A percentile compares a stretch with the other conserved stretches of the same genome.
phyloP scores from a whole-genome alignment of 1,140 invertebrate species.

The Hormaphis cornu region DNA sequence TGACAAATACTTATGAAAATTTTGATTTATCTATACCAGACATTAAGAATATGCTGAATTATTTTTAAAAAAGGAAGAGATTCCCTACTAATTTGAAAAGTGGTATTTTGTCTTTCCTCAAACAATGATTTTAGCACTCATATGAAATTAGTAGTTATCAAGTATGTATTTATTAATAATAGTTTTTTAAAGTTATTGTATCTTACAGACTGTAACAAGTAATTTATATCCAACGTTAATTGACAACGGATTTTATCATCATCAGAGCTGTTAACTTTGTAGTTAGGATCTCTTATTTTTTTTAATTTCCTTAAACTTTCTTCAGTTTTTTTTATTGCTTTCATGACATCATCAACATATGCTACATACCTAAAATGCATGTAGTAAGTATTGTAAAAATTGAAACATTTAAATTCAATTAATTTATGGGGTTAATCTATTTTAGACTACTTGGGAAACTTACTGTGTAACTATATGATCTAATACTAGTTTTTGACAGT shows the following conservation, averaged over 20 bases:
- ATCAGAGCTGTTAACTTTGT: constrained; percentile 15
- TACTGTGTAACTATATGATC: constrained; percentile 17
- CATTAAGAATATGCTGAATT: too few species aligned
- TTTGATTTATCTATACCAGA: too few species aligned
- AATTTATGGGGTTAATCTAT: too few species aligned
- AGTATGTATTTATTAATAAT: too few species aligned
- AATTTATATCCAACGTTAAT: constrained; percentile 10
- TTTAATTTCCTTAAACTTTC: constrained; percentile 26
- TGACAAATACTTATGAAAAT: too few species aligned
- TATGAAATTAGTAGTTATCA: too few species aligned
- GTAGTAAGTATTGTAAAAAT: neutral
- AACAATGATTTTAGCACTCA: too few species aligned
- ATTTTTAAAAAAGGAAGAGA: too few species aligned
- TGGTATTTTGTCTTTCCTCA: too few species aligned
- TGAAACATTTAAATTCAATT: neutral
- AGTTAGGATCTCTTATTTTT: constrained; percentile 23
- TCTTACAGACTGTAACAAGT: constrained; percentile 2
- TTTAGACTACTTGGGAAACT: neutral
- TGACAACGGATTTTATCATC: constrained; percentile 25
- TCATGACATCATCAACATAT: constrained; percentile 22
- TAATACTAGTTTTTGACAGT: constrained; percentile 22
- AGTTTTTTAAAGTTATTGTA: too few species aligned
- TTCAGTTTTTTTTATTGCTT: constrained; percentile 27
- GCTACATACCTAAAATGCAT: constrained; percentile 3
- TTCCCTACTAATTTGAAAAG: too few species aligned